phyloP scores from a whole-genome alignment of 2,888 invertebrate species.

The Hipparchia sbordonii region DNA sequence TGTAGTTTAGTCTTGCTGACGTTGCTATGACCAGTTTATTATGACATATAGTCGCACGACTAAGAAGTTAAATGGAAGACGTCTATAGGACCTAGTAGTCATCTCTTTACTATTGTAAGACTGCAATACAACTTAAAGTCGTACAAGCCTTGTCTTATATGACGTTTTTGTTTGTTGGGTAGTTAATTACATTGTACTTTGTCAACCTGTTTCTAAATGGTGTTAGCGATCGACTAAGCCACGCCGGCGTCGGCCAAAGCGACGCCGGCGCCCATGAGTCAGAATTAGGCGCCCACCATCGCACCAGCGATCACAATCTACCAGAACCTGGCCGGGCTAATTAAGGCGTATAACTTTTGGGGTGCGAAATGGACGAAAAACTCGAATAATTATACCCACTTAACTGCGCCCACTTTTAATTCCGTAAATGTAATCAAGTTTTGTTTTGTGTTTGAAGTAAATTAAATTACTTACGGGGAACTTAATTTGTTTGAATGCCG shows the following conservation, averaged over 20 bases:
- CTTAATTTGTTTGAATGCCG: background rate
- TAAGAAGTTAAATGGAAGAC: too few species aligned
- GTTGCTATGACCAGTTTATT: too few species aligned
- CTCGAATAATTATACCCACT: slow-evolving; percentile 50
- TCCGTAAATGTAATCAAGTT: slow-evolving; percentile 21
- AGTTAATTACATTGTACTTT: slow-evolving; percentile 19
- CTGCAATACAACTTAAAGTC: too few species aligned
- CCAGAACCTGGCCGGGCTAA: slow-evolving; percentile 63
- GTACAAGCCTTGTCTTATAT: too few species aligned
- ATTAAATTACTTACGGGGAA: background rate
- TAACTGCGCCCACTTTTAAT: slow-evolving; percentile 25
- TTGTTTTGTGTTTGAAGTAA: slow-evolving; percentile 4
- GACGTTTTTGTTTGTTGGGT: too few species aligned
- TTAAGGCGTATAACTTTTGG: slow-evolving; percentile 66
- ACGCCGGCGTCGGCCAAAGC: background rate
- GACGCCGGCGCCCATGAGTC: slow-evolving; percentile 63
- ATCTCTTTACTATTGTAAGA: too few species aligned
- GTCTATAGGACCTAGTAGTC: too few species aligned
- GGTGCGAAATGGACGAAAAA: slow-evolving; percentile 64
- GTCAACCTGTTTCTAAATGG: slow-evolving; percentile 28
- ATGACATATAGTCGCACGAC: too few species aligned
- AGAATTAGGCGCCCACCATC: slow-evolving; percentile 65
- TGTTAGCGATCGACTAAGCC: slow-evolving; percentile 22
- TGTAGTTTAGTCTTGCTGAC: too few species aligned
- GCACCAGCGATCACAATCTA: slow-evolving; percentile 65